Conservation (phyloP, 2,797 vertebrate genomes). For the Columba guinea region DNA sequence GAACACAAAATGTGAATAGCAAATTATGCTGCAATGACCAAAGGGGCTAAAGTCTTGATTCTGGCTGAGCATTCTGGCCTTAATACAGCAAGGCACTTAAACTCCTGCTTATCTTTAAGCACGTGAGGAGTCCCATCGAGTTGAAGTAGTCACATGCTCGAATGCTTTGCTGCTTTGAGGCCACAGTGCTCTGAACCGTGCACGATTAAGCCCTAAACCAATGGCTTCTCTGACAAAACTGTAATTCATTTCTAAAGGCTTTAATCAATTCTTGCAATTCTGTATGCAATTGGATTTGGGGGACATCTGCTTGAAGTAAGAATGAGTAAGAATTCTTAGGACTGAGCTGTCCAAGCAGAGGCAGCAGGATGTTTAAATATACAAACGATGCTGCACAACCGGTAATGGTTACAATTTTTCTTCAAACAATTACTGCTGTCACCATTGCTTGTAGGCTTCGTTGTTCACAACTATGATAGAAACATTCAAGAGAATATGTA, state of each 20-base stretch:
- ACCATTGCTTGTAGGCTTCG: neutral
- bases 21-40: neutral
- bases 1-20: neutral
- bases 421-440: neutral
- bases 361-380: neutral
- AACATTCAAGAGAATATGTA: neutral
- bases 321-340: neutral
- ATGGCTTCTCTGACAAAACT: neutral
- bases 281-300: neutral
- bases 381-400: neutral
- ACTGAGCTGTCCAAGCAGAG: neutral
- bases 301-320: neutral
- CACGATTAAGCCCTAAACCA: slow-evolving; percentile 1
- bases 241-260: neutral
- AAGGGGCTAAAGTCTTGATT: neutral
- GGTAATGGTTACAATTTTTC: neutral
- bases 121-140: neutral
- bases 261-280: neutral
- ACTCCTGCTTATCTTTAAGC: neutral
- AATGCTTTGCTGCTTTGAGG: neutral
- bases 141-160: neutral
- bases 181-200: neutral
- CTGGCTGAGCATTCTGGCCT: neutral
- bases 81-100: neutral
- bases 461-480: neutral